phyloP scores from a whole-genome alignment of 2,113 vertebrate species.

The Caloenas nicobarica region DNA sequence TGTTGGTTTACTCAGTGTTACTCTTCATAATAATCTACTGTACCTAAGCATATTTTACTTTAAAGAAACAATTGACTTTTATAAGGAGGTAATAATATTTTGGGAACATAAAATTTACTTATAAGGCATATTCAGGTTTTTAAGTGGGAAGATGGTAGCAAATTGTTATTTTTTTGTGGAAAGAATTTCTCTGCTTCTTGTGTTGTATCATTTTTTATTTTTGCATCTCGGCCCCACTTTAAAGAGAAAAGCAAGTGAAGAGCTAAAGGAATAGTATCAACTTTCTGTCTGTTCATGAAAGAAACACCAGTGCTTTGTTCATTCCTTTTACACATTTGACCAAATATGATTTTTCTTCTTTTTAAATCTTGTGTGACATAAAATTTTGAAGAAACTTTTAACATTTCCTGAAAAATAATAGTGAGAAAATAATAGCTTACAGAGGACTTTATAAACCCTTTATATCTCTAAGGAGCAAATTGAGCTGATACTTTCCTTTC shows the following conservation, averaged over 20 bases:
- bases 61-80: background rate
- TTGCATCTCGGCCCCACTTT: background rate
- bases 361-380: background rate
- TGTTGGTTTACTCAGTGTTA: background rate
- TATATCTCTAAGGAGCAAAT: background rate
- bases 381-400: background rate
- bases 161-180: background rate
- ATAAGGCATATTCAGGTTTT: background rate
- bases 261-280: background rate
- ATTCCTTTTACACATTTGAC: background rate
- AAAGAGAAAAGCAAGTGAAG: rapidly evolving
- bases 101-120: background rate
- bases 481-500: background rate
- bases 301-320: background rate
- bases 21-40: background rate
- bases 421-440: background rate
- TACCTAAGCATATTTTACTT: background rate
- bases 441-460: background rate
- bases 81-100: background rate
- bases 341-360: background rate
- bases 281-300: background rate
- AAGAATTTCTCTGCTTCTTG: background rate
- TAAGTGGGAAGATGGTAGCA: background rate
- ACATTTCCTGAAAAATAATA: background rate
- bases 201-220: background rate